Percentiles rank a stretch among this genome's conserved stretches.
phyloP scores from a whole-genome alignment of 1,140 invertebrate genomes.

The Drosophila lini region DNA sequence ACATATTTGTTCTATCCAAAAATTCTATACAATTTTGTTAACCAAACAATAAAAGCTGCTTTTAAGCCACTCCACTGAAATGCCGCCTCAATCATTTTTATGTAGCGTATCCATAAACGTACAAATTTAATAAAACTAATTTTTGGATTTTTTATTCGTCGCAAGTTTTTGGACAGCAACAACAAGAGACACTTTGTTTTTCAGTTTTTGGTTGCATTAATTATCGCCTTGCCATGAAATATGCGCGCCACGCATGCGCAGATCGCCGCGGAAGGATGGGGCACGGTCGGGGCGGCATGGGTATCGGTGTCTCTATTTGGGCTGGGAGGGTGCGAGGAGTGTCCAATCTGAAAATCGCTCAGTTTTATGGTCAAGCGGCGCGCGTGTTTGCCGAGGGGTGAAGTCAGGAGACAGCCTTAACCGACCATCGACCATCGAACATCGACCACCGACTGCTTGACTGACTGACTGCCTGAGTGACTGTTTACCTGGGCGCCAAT shows the following conservation, averaged over 20 bases:
- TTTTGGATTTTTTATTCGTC: constrained; percentile 50
- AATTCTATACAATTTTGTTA: background rate
- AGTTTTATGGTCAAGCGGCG: constrained; percentile 52
- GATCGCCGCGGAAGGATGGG: constrained; percentile 27
- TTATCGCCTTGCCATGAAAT: constrained; percentile 83
- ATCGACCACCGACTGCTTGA: constrained; percentile 41
- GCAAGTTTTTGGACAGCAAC: constrained; percentile 39
- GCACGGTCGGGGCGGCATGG: background rate
- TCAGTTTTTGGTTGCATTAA: constrained; percentile 80
- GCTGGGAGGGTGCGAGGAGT: constrained; percentile 5
- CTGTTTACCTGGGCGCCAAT: constrained; percentile 75
- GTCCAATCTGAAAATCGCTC: constrained; percentile 27
- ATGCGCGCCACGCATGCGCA: constrained; percentile 78
- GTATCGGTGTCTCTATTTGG: constrained; percentile 31
- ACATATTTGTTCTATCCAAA: background rate
- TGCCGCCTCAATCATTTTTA: constrained; percentile 32
- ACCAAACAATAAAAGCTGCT: too few relatives aligned
- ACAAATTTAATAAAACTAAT: constrained; percentile 75
- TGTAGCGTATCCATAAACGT: constrained; percentile 54
- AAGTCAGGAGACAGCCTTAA: constrained; percentile 12
- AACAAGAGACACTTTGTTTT: constrained; percentile 71
- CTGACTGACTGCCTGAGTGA: constrained; percentile 58
- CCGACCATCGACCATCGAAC: constrained; percentile 12
- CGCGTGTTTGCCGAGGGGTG: constrained; percentile 43
- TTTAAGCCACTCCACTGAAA: background rate